phyloP scores from a whole-genome alignment of 2,888 invertebrate genomes.

The Abrostola triplasia region DNA sequence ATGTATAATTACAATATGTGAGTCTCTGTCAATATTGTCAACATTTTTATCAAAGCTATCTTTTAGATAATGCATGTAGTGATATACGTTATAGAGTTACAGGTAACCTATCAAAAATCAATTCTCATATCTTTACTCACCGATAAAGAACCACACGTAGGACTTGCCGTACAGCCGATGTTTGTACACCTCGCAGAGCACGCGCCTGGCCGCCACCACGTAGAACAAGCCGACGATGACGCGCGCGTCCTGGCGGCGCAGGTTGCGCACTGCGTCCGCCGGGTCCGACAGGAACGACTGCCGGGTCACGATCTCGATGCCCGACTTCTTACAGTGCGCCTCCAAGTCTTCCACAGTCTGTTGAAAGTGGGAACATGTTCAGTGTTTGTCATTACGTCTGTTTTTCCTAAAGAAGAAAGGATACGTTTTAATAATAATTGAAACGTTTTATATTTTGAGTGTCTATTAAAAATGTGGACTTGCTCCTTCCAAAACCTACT shows the following conservation, averaged over 20 bases:
- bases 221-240: constrained; percentile 99
- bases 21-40: too few species aligned
- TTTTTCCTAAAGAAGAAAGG: too few species aligned
- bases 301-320: constrained; percentile 98
- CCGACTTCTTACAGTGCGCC: constrained; percentile 95
- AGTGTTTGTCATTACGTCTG: not conserved
- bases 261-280: constrained; percentile 97
- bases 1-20: too few species aligned
- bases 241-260: constrained; percentile 98
- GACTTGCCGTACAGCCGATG: constrained; percentile 97
- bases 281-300: constrained; percentile 99
- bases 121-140: constrained; percentile 82
- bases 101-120: not conserved
- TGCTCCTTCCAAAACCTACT: too few species aligned
- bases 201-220: constrained; percentile 98
- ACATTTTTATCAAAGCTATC: too few species aligned
- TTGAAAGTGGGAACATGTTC: constrained; percentile 57
- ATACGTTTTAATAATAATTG: too few species aligned
- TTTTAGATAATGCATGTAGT: too few species aligned
- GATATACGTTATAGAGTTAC: too few species aligned
- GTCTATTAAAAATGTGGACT: too few species aligned
- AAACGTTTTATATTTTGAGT: too few species aligned
- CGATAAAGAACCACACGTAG: constrained; percentile 99
- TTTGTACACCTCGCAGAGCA: constrained; percentile 98
- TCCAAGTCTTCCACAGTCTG: constrained; percentile 99